These are phyloP conservation scores for Harpegnathos saltator DNA, from an alignment of 1,140 invertebrate genomes.

Conservation along the genomic window DNA sequence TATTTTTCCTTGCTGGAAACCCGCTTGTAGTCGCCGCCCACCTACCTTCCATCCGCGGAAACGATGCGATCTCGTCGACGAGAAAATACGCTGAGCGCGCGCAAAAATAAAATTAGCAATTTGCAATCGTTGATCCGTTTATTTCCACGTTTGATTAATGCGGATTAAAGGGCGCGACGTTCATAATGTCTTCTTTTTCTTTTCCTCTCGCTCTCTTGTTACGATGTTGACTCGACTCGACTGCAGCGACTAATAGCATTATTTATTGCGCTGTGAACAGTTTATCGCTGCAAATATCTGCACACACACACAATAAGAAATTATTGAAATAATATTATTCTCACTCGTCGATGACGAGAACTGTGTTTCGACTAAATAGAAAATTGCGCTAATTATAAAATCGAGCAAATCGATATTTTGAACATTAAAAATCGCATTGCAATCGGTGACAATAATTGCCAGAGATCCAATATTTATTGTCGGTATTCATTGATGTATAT, in stretches of 20 bases:
- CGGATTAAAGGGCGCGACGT: not conserved
- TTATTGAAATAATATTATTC: too few relatives aligned
- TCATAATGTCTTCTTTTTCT: not conserved
- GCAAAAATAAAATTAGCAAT: slow-evolving; percentile 46
- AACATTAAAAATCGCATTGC: too few relatives aligned
- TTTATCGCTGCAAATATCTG: not conserved
- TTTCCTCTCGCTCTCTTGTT: not conserved
- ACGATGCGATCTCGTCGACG: slow-evolving; percentile 30
- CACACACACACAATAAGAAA: not conserved
- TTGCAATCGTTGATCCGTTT: slow-evolving; percentile 3
- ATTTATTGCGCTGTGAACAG: not conserved
- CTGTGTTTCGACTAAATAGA: too few relatives aligned
- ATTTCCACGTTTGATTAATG: slow-evolving; percentile 43
- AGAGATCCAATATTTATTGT: too few relatives aligned
- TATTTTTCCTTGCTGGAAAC: slow-evolving; percentile 55
- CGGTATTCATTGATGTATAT: too few relatives aligned
- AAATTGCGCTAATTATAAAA: too few relatives aligned
- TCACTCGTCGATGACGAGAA: too few relatives aligned
- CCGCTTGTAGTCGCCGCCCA: not conserved
- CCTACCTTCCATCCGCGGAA: slow-evolving; percentile 1
- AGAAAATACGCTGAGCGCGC: slow-evolving; percentile 31
- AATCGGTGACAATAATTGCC: too few relatives aligned
- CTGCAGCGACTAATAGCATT: slow-evolving; percentile 7
- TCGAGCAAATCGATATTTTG: too few relatives aligned
- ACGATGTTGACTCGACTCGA: not conserved